These are phyloP conservation scores for Aproaerema taeniolella DNA, from an alignment of 2,888 invertebrate species.

Conservation along the genomic window DNA sequence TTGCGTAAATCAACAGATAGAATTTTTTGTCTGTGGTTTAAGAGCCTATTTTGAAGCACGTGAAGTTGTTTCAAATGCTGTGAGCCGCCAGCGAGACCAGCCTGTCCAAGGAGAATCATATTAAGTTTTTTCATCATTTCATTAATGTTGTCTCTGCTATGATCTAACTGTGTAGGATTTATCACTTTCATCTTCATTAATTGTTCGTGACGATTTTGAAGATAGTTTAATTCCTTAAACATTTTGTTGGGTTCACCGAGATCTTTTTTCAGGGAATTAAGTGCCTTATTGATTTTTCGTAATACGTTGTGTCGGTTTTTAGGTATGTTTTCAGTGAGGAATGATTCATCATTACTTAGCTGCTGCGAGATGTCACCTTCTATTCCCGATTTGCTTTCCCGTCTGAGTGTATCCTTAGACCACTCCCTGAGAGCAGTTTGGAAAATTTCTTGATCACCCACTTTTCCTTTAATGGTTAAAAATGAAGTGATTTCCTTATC, in stretches of 20 bases:
- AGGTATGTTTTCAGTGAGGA: constrained; percentile 39
- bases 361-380: constrained; percentile 15
- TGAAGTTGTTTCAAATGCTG: constrained; percentile 61
- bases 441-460: constrained; percentile 68
- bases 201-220: constrained; percentile 61
- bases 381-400: constrained; percentile 20
- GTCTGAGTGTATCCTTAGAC: constrained; percentile 33
- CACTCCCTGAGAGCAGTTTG: constrained; percentile 65
- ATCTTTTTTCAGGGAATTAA: constrained; percentile 55
- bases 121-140: constrained; percentile 67
- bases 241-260: constrained; percentile 70
- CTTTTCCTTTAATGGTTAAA: constrained; percentile 67
- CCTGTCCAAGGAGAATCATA: constrained; percentile 78
- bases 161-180: constrained; percentile 41
- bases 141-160: constrained; percentile 58
- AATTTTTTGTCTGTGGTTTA: constrained; percentile 38
- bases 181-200: constrained; percentile 49
- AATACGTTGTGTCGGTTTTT: constrained; percentile 48
- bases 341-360: constrained; percentile 6
- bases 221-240: constrained; percentile 54
- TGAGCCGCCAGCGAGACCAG: constrained; percentile 72
- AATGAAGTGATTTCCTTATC: constrained; percentile 49
- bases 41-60: constrained; percentile 45
- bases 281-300: constrained; percentile 43
- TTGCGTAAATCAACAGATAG: constrained; percentile 56